Evolutionary conservation across 2,797 vertebrate genomes (phyloP).

Genomic region (Loris lydekkerianus): DNA sequence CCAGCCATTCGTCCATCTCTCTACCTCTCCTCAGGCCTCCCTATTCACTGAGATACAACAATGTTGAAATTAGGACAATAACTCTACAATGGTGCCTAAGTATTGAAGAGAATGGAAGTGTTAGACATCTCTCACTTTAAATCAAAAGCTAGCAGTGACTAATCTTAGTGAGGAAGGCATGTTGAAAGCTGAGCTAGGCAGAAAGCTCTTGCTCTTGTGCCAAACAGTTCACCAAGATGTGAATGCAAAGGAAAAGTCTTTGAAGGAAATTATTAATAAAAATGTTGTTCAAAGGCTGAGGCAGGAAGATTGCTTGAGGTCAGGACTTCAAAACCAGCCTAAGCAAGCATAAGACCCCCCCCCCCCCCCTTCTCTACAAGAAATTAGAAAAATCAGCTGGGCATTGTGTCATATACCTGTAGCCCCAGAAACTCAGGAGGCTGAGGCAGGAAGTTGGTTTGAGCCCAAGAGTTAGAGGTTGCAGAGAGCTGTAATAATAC

Average conservation of each 20-base stretch:
- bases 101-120: not conserved
- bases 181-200: not conserved
- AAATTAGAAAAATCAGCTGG: not conserved
- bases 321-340: not conserved
- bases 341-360: not conserved
- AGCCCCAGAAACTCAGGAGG: not conserved
- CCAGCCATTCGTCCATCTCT: not conserved
- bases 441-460: not conserved
- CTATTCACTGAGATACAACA: not conserved
- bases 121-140: not conserved
- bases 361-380: not conserved
- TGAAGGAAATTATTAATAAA: not conserved
- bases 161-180: not conserved
- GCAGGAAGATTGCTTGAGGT: not conserved
- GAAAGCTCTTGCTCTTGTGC: not conserved
- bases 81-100: not conserved
- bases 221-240: not conserved
- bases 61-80: not conserved
- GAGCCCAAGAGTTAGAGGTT: not conserved
- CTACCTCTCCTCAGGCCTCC: not conserved
- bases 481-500: not conserved
- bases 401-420: not conserved
- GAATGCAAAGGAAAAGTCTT: not conserved
- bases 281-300: not conserved
- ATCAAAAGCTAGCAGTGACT: not conserved